A percentile compares a stretch with the other conserved stretches of the same genome.
These are phyloP conservation scores for Xyrauchen texanus DNA, from an alignment of 2,113 vertebrate species.

Conservation along the genomic window DNA sequence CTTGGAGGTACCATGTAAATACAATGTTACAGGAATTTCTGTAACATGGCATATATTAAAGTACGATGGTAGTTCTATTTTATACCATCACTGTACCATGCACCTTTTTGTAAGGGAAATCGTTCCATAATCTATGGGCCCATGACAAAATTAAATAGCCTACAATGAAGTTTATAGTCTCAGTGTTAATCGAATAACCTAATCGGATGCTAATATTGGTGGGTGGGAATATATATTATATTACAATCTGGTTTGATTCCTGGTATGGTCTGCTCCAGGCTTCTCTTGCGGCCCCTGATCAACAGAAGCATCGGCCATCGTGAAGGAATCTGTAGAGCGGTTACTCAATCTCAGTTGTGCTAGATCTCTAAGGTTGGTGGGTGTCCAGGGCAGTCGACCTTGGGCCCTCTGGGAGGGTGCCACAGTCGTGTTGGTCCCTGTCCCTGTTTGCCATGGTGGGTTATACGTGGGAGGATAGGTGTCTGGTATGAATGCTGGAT, in stretches of 20 bases:
- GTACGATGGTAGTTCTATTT: too few relatives aligned
- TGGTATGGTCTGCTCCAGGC: constrained; percentile 10
- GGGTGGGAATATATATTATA: neutral
- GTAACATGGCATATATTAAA: too few relatives aligned
- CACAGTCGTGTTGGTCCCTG: constrained; percentile 72
- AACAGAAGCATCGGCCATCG: constrained; percentile 70
- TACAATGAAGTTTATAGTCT: too few relatives aligned
- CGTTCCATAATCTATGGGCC: neutral
- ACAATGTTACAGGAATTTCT: too few relatives aligned
- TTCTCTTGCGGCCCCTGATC: constrained; percentile 54
- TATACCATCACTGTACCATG: too few relatives aligned
- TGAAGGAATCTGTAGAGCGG: constrained; percentile 84
- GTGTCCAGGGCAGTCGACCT: constrained; percentile 82
- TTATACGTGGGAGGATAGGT: constrained; percentile 54
- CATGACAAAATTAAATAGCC: neutral
- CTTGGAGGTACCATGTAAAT: too few relatives aligned
- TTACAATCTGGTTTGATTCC: constrained; percentile 48
- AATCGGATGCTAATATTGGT: neutral
- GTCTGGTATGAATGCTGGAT: constrained; percentile 87
- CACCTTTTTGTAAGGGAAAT: neutral
- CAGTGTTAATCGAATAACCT: neutral
- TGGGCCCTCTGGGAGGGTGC: constrained; percentile 88
- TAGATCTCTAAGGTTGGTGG: constrained; percentile 81
- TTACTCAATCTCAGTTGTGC: constrained; percentile 81
- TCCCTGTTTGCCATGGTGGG: constrained; percentile 79